Percentiles rank a stretch among this genome's conserved stretches.
These are phyloP conservation scores for Pelusios castaneus DNA, from an alignment of 2,113 vertebrate species.

Conservation along the genomic window DNA sequence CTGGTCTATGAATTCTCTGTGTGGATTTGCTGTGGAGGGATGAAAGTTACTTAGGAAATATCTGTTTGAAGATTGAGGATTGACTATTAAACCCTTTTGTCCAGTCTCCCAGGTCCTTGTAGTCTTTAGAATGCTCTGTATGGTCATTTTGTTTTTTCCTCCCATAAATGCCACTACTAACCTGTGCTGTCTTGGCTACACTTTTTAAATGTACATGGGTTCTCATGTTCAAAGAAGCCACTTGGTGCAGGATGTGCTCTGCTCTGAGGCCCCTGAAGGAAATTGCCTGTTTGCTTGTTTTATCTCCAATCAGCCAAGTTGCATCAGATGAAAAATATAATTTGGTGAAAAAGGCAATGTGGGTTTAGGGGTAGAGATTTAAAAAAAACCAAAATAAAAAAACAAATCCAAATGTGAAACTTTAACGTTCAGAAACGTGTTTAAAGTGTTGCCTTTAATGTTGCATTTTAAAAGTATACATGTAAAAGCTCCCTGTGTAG, in stretches of 20 bases:
- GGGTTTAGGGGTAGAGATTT: not conserved
- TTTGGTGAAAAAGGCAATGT: rapidly evolving
- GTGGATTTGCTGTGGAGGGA: not conserved
- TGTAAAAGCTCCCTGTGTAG: not conserved
- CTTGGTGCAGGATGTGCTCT: not conserved
- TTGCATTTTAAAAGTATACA: not conserved
- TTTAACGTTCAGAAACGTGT: not conserved
- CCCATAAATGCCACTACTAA: rapidly evolving
- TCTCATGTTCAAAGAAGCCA: rapidly evolving
- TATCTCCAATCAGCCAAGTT: not conserved
- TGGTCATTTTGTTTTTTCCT: rapidly evolving
- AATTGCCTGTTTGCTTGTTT: not conserved
- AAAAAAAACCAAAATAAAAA: not conserved
- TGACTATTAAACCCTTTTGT: not conserved
- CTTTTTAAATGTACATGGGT: not conserved
- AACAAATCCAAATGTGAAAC: not conserved
- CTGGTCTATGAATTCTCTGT: not conserved
- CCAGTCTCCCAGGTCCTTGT: not conserved
- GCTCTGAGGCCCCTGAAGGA: not conserved
- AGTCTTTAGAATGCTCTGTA: not conserved
- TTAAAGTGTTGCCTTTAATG: not conserved
- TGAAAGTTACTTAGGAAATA: not conserved
- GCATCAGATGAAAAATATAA: not conserved
- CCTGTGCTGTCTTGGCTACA: rapidly evolving
- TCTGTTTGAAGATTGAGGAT: not conserved